phyloP scores from a whole-genome alignment of 2,113 vertebrate genomes.

The Myiopsitta monachus region DNA sequence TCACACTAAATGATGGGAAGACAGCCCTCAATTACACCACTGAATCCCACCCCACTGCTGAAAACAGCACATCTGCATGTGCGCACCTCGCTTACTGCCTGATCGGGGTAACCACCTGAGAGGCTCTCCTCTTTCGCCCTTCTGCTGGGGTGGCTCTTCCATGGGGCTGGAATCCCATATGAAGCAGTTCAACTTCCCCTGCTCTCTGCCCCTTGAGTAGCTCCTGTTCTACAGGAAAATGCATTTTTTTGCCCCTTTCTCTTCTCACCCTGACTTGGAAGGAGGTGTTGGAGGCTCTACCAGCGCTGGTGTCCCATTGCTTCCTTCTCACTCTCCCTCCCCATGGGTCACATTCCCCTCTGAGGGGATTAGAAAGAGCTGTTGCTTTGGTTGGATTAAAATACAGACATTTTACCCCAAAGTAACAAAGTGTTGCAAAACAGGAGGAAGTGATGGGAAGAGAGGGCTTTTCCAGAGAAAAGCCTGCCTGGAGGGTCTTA shows the following conservation, averaged over 20 bases:
- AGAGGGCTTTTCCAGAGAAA: neutral
- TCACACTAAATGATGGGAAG: constrained; percentile 26
- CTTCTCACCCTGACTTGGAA: neutral
- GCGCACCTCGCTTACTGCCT: neutral
- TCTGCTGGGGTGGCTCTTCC: neutral
- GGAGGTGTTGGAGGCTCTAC: neutral
- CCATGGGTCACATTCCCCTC: accelerated
- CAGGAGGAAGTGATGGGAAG: neutral
- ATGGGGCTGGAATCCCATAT: neutral
- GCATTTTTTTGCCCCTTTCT: neutral
- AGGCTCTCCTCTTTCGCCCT: neutral
- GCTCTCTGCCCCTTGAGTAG: accelerated
- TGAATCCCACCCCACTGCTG: neutral
- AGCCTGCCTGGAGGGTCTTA: neutral
- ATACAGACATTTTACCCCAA: neutral
- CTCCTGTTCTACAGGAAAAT: neutral
- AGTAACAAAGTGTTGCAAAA: neutral
- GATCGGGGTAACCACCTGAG: accelerated
- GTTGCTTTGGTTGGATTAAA: neutral
- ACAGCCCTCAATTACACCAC: neutral
- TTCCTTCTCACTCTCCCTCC: accelerated
- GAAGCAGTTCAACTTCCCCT: neutral
- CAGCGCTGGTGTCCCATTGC: neutral
- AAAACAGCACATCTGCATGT: neutral
- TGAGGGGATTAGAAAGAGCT: neutral